A percentile compares a stretch with the other conserved stretches of the same genome.
Evolutionary conservation across 1,140 invertebrate species (phyloP).

Genomic region (Nasonia giraulti): DNA sequence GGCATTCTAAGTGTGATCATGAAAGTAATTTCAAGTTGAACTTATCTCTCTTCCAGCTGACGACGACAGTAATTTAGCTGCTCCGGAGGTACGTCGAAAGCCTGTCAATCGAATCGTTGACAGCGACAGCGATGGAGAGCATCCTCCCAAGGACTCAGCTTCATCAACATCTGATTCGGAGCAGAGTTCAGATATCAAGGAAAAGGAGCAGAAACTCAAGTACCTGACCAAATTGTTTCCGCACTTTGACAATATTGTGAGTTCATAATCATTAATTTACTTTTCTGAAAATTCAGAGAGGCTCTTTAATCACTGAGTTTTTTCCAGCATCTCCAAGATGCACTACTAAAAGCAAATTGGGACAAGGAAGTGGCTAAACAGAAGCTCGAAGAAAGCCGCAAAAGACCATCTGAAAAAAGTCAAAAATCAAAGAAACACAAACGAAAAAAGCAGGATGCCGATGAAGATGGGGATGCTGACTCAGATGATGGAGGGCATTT

Average conservation of each 20-base stretch:
- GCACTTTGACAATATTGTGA: constrained; percentile 39
- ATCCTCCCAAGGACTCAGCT: constrained; percentile 55
- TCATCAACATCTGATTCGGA: constrained; percentile 56
- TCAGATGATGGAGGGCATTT: constrained; percentile 66
- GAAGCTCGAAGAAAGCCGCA: constrained; percentile 50
- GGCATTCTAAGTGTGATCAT: not conserved
- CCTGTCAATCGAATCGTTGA: constrained; percentile 68
- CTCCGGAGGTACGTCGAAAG: constrained; percentile 64
- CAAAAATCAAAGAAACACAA: constrained; percentile 58
- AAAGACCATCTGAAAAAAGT: constrained; percentile 50
- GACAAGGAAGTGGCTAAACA: constrained; percentile 54
- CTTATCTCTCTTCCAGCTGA: constrained; percentile 58
- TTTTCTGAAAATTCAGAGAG: not conserved
- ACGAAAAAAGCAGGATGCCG: constrained; percentile 60
- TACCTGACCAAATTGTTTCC: constrained; percentile 65
- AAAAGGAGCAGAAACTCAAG: constrained; percentile 64
- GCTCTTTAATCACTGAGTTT: constrained; percentile 32
- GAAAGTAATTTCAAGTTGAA: not conserved
- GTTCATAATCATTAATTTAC: constrained; percentile 24
- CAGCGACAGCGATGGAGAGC: constrained; percentile 68
- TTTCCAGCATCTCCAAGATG: constrained; percentile 60
- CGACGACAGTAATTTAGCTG: constrained; percentile 65
- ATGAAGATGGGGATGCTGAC: constrained; percentile 64
- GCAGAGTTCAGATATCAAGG: constrained; percentile 57
- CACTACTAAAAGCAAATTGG: constrained; percentile 62